These are phyloP conservation scores for Aphelenchoides avenae DNA, from an alignment of 1,140 invertebrate species.

Conservation along the genomic window DNA sequence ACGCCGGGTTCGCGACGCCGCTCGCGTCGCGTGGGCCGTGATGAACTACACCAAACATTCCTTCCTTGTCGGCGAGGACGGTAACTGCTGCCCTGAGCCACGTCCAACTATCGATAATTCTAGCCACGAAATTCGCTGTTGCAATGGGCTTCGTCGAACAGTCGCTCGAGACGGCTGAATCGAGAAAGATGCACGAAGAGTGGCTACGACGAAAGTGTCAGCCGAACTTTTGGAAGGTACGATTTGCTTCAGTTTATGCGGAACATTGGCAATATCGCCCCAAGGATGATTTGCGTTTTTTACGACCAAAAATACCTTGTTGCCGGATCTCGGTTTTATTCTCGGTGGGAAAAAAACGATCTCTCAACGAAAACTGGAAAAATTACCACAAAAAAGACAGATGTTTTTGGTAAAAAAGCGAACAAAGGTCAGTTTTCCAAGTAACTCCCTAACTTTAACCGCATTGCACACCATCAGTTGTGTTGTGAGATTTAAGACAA, in stretches of 20 bases:
- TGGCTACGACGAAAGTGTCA: slow-evolving; percentile 83
- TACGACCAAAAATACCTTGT: no score
- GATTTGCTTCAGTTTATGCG: not conserved
- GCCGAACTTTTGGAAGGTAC: slow-evolving; percentile 92
- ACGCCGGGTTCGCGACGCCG: slow-evolving; percentile 78
- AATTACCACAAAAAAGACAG: no score
- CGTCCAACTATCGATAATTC: not conserved
- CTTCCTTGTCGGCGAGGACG: slow-evolving; percentile 76
- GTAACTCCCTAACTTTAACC: no score
- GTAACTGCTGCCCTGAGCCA: slow-evolving; percentile 45
- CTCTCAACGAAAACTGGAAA: no score
- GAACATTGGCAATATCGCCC: no score
- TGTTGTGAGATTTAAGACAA: not conserved
- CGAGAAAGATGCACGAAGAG: slow-evolving; percentile 69
- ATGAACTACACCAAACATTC: slow-evolving; percentile 86
- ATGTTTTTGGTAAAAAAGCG: no score
- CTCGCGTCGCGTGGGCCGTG: slow-evolving; percentile 82
- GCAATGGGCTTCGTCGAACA: slow-evolving; percentile 82
- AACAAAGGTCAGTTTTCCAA: no score
- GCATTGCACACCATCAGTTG: no score
- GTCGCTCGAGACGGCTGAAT: slow-evolving; percentile 72
- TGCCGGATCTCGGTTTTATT: no score
- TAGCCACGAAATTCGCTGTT: slow-evolving; percentile 80
- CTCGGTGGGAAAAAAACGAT: no score
- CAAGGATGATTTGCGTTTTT: no score